Conservation (phyloP, 1,140 invertebrate genomes). For the Doryteuthis pealeii region DNA sequence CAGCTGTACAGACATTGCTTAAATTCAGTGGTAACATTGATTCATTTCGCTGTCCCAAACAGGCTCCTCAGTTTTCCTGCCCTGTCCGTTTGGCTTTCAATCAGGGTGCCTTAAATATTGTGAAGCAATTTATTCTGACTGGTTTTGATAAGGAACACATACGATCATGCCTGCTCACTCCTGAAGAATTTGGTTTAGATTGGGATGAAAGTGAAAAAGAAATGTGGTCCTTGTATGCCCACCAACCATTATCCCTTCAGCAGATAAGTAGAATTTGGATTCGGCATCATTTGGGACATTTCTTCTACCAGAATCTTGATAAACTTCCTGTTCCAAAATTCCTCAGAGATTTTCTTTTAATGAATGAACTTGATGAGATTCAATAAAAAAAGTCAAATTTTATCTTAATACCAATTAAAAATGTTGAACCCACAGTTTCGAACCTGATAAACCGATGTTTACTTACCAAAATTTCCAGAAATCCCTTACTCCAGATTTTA, state of each 20-base stretch:
- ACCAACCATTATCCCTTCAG: conserved; percentile 34
- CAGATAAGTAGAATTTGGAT: conserved; percentile 40
- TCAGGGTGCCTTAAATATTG: conserved; percentile 23
- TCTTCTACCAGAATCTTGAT: conserved; percentile 35
- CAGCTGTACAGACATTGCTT: conserved; percentile 43
- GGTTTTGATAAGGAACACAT: conserved; percentile 42
- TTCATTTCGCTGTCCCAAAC: conserved; percentile 31
- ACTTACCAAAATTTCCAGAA: too few relatives aligned
- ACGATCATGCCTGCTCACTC: conserved; percentile 19
- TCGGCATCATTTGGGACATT: conserved; percentile 35
- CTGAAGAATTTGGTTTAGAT: conserved; percentile 19
- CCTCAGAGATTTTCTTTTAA: conserved; percentile 36
- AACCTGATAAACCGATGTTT: too few relatives aligned
- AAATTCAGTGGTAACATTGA: conserved; percentile 42
- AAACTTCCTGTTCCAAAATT: conserved; percentile 37
- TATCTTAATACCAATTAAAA: too few relatives aligned
- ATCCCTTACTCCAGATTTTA: too few relatives aligned
- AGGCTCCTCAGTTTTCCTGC: conserved; percentile 28
- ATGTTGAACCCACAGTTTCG: too few relatives aligned
- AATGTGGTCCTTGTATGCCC: conserved; percentile 35
- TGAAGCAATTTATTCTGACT: conserved; percentile 44
- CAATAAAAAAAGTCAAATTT: conserved; percentile 9
- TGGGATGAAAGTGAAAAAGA: conserved; percentile 21
- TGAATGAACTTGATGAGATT: conserved; percentile 42
- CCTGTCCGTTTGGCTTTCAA: conserved; percentile 34